A percentile compares a stretch with the other conserved stretches of the same genome.
phyloP scores from a whole-genome alignment of 1,140 invertebrate genomes.

The Drosophila ohnishii region DNA sequence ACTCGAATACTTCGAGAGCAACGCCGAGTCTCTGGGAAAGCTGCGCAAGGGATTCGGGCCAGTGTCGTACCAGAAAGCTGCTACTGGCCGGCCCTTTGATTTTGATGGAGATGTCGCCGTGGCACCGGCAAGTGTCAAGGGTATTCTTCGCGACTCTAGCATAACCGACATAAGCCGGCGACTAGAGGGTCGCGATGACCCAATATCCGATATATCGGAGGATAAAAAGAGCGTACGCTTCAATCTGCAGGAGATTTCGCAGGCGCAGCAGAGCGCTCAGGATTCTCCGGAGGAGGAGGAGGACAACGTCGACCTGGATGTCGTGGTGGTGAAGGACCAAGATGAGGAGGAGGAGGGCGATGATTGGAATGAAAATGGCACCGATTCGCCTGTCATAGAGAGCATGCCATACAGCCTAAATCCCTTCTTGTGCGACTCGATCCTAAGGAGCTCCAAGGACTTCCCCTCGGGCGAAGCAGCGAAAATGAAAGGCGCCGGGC shows the following conservation, averaged over 20 bases:
- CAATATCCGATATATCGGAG: conserved; percentile 21
- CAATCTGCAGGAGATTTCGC: conserved; percentile 83
- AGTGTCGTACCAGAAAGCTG: conserved; percentile 86
- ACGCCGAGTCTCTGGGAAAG: conserved; percentile 1
- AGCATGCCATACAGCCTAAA: conserved; percentile 58
- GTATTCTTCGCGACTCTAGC: conserved; percentile 88
- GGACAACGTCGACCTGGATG: conserved; percentile 51
- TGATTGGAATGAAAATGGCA: conserved; percentile 53
- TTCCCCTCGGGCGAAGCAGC: background rate
- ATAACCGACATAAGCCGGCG: conserved; percentile 84
- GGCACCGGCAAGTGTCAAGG: conserved; percentile 84
- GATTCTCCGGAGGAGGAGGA: conserved; percentile 41
- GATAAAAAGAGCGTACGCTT: conserved; percentile 88
- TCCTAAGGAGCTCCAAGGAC: conserved; percentile 9
- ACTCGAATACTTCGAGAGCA: background rate
- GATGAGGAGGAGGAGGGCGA: conserved; percentile 34
- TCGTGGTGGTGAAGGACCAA: conserved; percentile 29
- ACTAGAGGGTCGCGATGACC: conserved; percentile 60
- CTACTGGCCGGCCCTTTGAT: conserved; percentile 78
- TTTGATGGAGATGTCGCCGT: conserved; percentile 8
- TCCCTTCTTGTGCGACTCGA: conserved; percentile 51
- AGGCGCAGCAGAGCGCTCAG: conserved; percentile 54
- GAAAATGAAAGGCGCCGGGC: conserved; percentile 39
- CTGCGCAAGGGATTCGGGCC: conserved; percentile 55
- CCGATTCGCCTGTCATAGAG: conserved; percentile 53